phyloP scores from a whole-genome alignment of 2,888 invertebrate species.

The Thymelicus lineola region DNA sequence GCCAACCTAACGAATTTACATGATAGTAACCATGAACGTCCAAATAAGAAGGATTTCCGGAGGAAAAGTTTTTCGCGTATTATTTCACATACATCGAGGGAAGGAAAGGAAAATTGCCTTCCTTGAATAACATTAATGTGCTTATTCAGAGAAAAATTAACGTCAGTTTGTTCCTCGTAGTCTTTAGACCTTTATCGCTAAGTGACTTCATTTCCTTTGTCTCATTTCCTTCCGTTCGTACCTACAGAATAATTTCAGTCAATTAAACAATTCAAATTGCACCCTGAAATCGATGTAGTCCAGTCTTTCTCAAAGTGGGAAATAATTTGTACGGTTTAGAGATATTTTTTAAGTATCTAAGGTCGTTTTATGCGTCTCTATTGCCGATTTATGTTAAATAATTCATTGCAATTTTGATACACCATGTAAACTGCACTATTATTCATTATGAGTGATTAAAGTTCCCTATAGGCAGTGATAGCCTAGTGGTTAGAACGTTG shows the following conservation, averaged over 20 bases:
- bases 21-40: conserved; percentile 9
- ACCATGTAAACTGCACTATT: too few species aligned
- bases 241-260: conserved; percentile 71
- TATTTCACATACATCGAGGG: conserved; percentile 6
- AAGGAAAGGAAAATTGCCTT: conserved; percentile 15
- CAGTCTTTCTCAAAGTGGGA: neutral
- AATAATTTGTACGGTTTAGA: neutral
- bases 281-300: conserved; percentile 40
- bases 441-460: too few species aligned
- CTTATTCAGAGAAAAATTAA: conserved; percentile 19
- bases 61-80: conserved; percentile 14
- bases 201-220: conserved; percentile 73
- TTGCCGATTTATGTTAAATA: too few species aligned
- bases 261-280: conserved; percentile 65
- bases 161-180: conserved; percentile 48
- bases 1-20: conserved; percentile 1
- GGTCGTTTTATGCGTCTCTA: neutral
- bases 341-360: neutral
- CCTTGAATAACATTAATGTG: conserved; percentile 14
- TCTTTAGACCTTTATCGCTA: conserved; percentile 68
- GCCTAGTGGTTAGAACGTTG: too few species aligned
- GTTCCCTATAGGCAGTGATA: too few species aligned
- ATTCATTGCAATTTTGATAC: too few species aligned
- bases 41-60: conserved; percentile 8
- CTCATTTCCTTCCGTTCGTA: conserved; percentile 69